Evolutionary conservation across 2,113 vertebrate species (phyloP).

Genomic region (Hemibagrus wyckioides): DNA sequence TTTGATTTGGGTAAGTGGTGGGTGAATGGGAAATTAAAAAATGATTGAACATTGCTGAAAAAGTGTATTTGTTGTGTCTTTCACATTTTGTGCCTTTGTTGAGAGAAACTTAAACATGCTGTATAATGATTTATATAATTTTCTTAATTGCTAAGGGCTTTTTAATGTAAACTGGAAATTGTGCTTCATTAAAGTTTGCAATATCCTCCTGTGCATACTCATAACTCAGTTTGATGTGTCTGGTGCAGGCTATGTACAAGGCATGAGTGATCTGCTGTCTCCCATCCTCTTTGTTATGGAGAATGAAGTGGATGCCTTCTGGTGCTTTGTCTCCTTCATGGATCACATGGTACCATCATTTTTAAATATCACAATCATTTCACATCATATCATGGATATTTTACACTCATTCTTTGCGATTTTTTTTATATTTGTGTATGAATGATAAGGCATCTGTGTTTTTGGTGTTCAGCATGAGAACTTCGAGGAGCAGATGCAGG

Average conservation of each 20-base stretch:
- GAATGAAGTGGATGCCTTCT: conserved; percentile 97
- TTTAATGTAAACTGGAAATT: not conserved
- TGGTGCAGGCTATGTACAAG: conserved; percentile 89
- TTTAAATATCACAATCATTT: not conserved
- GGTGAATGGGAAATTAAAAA: not conserved
- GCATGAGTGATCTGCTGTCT: conserved; percentile 97
- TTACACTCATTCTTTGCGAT: not conserved
- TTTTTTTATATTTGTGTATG: not conserved
- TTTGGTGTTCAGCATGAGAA: conserved; percentile 85
- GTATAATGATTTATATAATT: not conserved
- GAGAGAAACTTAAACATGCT: not conserved
- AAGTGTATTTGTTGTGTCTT: not conserved
- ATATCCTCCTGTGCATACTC: not conserved
- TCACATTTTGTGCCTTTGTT: not conserved
- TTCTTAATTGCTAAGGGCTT: not conserved
- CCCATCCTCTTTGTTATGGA: conserved; percentile 94
- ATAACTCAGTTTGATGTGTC: conserved; percentile 29
- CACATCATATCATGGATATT: not conserved
- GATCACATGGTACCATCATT: conserved; percentile 87
- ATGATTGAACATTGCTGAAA: not conserved
- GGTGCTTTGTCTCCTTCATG: conserved; percentile 96
- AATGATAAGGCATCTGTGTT: not conserved
- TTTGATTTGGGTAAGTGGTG: conserved; percentile 91
- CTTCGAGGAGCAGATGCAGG: conserved; percentile 99
- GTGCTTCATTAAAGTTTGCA: not conserved